phyloP scores from a whole-genome alignment of 1,140 invertebrate genomes.

The Acromyrmex echinatior region DNA sequence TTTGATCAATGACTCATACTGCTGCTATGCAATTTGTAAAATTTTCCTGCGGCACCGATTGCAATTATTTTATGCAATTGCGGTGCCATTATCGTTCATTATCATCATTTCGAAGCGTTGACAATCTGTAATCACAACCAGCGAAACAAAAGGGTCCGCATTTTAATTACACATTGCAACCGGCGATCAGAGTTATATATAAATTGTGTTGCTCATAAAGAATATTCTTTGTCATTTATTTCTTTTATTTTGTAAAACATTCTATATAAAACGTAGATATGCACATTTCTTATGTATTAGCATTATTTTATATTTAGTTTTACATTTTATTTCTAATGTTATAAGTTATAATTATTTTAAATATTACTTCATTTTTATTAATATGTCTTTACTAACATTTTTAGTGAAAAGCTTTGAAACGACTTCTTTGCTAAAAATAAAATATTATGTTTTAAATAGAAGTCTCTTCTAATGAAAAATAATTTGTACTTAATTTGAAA shows the following conservation, averaged over 20 bases:
- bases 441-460: background rate
- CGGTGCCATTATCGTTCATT: slow-evolving; percentile 44
- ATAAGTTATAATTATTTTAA: background rate
- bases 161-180: slow-evolving; percentile 61
- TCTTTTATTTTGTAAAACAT: slow-evolving; percentile 19
- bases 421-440: background rate
- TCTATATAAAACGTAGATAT: background rate
- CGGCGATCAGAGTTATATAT: slow-evolving; percentile 27
- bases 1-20: slow-evolving; percentile 39
- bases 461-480: background rate
- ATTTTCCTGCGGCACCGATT: slow-evolving; percentile 60
- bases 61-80: slow-evolving; percentile 64
- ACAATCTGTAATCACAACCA: slow-evolving; percentile 53
- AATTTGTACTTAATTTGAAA: background rate
- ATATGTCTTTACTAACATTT: background rate
- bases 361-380: background rate
- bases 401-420: background rate
- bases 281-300: background rate
- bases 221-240: slow-evolving; percentile 4
- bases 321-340: background rate
- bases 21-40: slow-evolving; percentile 64
- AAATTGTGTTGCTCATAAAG: background rate
- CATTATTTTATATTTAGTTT: background rate
- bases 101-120: slow-evolving; percentile 35
- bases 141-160: slow-evolving; percentile 54